Percentiles rank a stretch among this genome's conserved stretches.
phyloP scores from a whole-genome alignment of 2,888 invertebrate species.

The Aphidoletes aphidimyza region DNA sequence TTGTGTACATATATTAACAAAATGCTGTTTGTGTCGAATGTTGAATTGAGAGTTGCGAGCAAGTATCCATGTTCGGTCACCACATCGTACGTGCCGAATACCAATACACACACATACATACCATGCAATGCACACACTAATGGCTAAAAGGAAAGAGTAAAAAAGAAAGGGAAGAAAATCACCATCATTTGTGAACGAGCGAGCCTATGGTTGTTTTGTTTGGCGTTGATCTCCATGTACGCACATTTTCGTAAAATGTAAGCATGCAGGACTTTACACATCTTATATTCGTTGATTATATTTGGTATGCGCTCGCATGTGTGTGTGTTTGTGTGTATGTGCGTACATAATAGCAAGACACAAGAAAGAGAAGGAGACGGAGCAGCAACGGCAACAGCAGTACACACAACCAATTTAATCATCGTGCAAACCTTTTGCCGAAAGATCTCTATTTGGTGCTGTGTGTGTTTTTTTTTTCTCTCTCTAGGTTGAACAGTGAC shows the following conservation, averaged over 20 bases:
- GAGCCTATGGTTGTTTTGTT: constrained; percentile 4
- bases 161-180: constrained; percentile 48
- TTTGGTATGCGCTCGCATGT: too few relatives aligned
- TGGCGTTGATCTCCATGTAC: constrained; percentile 23
- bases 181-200: background rate
- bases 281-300: background rate
- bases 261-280: constrained; percentile 43
- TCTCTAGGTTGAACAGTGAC: constrained; percentile 12
- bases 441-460: constrained; percentile 21
- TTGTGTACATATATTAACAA: constrained; percentile 48
- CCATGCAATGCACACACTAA: background rate
- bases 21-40: too few relatives aligned
- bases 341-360: too few relatives aligned
- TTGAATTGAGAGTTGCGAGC: too few relatives aligned
- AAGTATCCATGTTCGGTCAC: constrained; percentile 42
- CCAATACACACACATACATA: background rate
- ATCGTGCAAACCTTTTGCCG: background rate
- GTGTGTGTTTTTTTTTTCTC: too few relatives aligned
- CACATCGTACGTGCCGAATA: constrained; percentile 39
- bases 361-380: too few relatives aligned
- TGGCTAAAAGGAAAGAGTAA: constrained; percentile 31
- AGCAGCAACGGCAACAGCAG: background rate
- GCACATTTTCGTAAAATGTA: background rate
- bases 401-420: constrained; percentile 36
- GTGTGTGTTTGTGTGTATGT: too few relatives aligned